These are phyloP conservation scores for Acromyrmex heyeri DNA, from an alignment of 1,140 invertebrate genomes.

Conservation along the genomic window DNA sequence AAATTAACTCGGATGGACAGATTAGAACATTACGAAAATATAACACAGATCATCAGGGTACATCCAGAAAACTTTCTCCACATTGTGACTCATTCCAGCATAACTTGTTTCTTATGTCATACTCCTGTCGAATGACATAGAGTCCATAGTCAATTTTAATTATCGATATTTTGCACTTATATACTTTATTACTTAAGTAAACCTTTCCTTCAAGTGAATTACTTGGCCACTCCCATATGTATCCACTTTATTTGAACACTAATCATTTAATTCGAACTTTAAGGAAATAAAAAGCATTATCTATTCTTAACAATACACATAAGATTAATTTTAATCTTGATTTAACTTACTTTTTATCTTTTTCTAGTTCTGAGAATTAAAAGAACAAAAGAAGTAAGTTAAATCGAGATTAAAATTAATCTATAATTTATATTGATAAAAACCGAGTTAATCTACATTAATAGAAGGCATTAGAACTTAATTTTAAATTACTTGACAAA, in stretches of 20 bases:
- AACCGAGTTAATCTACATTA: no score
- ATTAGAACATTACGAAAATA: not conserved
- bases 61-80: constrained; percentile 67
- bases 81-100: constrained; percentile 76
- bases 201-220: not conserved
- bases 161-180: constrained; percentile 45
- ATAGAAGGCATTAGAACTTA: not conserved
- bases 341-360: no score
- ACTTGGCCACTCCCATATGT: not conserved
- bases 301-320: no score
- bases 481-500: not conserved
- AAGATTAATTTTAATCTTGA: no score
- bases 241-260: not conserved
- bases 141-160: constrained; percentile 19
- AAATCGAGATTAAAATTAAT: no score
- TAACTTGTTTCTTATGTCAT: constrained; percentile 80
- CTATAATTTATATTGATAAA: no score
- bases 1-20: not conserved
- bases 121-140: constrained; percentile 20
- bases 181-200: constrained; percentile 60
- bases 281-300: no score
- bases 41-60: not conserved
- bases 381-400: no score
- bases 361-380: no score
- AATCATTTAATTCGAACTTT: not conserved